Percentiles rank a stretch among this genome's conserved stretches.
Evolutionary conservation across 2,888 invertebrate genomes (phyloP).

Genomic region (Panopea generosa): DNA sequence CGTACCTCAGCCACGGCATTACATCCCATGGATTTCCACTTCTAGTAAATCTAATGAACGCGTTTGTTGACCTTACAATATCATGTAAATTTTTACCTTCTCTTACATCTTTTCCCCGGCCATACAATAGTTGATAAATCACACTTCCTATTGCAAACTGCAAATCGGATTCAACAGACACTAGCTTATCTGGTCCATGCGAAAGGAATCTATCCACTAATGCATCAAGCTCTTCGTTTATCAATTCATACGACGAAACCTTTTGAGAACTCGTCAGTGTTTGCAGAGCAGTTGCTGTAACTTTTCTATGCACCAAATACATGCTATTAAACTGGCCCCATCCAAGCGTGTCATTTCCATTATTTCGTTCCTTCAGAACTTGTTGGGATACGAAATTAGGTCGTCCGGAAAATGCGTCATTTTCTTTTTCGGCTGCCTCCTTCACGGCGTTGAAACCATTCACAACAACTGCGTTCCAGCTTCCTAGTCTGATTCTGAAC

Average conservation of each 20-base stretch:
- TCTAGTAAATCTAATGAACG: conserved; percentile 44
- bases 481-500: conserved; percentile 61
- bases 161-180: no score
- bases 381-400: conserved; percentile 50
- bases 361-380: conserved; percentile 11
- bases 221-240: no score
- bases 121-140: no score
- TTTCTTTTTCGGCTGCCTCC: conserved; percentile 31
- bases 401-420: conserved; percentile 53
- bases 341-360: conserved; percentile 10
- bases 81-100: conserved; percentile 1
- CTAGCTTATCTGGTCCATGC: no score
- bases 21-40: conserved; percentile 65
- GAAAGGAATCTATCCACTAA: no score
- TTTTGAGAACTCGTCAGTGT: no score
- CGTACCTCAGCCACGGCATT: conserved; percentile 63
- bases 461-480: conserved; percentile 59
- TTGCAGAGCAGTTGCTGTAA: no score
- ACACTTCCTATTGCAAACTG: no score
- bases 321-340: conserved; percentile 20
- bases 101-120: no score
- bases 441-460: conserved; percentile 51
- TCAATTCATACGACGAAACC: no score
- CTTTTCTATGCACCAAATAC: no score
- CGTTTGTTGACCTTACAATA: conserved; percentile 5